Evolutionary conservation across 1,140 invertebrate genomes (phyloP), one percentile per base, ranked within the genome.

Genomic region (Hormaphis cornu): DNA sequence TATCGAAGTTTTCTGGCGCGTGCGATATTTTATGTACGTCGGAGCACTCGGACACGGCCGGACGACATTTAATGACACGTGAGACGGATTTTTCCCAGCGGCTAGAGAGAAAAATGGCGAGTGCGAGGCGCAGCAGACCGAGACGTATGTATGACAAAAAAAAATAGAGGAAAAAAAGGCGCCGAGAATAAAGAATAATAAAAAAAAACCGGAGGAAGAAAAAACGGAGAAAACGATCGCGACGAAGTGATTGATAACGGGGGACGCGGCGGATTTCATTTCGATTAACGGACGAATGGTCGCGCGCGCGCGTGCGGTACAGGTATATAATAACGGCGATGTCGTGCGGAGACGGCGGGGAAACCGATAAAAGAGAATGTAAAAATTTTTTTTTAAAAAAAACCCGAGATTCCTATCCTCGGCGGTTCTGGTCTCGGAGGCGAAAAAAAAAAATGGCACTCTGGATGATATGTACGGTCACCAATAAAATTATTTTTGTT

Each of bases 191-290:
- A 37, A 37, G 14, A 8, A 6, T 14, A 37, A 37, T 6, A 63
- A 46, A 54, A 54, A n/a, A n/a, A n/a, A n/a, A n/a, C n/a, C n/a
- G n/a, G 42, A 20, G 1, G 44, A 22, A 30, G 6, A 42, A 42
- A 20, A 63, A 46, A 46, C 44, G 50, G 35, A 50, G 44, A 48
- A 22, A 50, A 50, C 61, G 26, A 35, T 63, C 28, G 61, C 24
- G 35, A 50, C 16, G 61, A 33, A 42, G 61, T 66, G 61, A 66
- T 66, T 66, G 61, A 66, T 66, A 66, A 66, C 28, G 44, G 53
- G 28, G 44, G 28, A 63, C 46, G 22, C 44, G 35, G 30, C 12
- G 42, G 61, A 66, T 66, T 66, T 35, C 61, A 50, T 66, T 66
- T 66, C 61, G 61, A 66, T 66, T 66, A 66, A 22, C 12, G 26